Conservation (phyloP, 53 echinoderm and acorn worm genomes). For the Patiria pectinifera region DNA sequence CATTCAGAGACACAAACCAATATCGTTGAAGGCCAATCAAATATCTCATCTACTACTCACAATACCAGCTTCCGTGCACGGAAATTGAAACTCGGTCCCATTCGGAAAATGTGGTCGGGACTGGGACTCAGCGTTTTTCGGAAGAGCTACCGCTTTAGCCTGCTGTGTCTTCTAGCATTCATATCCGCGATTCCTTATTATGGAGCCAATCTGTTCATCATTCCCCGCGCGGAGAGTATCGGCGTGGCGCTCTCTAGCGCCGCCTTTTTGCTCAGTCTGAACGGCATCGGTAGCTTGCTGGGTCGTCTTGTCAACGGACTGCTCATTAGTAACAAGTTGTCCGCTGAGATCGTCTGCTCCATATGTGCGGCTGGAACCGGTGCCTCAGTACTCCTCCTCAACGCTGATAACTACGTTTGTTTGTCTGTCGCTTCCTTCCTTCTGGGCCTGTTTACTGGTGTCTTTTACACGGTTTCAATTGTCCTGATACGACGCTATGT, state of each 20-base stretch:
- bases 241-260: slow-evolving; percentile 32
- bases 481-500: background rate
- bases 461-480: background rate
- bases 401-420: background rate
- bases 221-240: slow-evolving; percentile 13
- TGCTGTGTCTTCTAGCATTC: background rate
- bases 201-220: background rate
- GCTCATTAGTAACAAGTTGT: slow-evolving; percentile 4
- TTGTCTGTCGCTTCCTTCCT: background rate
- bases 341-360: background rate
- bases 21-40: background rate
- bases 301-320: slow-evolving; percentile 58
- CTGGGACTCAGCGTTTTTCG: background rate
- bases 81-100: background rate
- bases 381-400: background rate
- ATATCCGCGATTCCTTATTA: background rate
- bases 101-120: background rate
- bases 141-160: background rate
- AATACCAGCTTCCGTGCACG: background rate
- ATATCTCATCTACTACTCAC: background rate
- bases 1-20: background rate
- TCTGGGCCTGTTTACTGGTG: background rate
- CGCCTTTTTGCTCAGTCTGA: slow-evolving; percentile 60
- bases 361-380: background rate
- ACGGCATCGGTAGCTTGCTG: slow-evolving; percentile 63